phyloP scores from a whole-genome alignment of 35 echinoderm and acorn worm genomes.

The Ptychodera flava region DNA sequence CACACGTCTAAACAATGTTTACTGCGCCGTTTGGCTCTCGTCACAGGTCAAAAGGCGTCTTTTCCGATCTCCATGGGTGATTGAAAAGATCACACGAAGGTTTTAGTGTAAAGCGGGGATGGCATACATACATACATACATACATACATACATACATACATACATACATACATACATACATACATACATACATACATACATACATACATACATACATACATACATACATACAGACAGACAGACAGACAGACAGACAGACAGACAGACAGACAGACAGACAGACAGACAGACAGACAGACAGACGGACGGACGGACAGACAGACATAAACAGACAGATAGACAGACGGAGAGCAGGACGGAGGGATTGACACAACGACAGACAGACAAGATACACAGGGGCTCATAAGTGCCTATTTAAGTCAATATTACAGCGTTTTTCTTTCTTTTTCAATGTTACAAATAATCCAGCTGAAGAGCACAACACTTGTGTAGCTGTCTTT shows the following conservation, averaged over 20 bases:
- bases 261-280: background rate
- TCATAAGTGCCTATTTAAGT: too few relatives aligned
- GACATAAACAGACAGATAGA: background rate
- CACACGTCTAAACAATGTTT: too few relatives aligned
- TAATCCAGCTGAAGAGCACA: too few relatives aligned
- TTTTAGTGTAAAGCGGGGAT: too few relatives aligned
- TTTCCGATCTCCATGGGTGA: too few relatives aligned
- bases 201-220: slow-evolving; percentile 2
- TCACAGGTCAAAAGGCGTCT: too few relatives aligned
- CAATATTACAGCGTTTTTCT: too few relatives aligned
- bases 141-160: slow-evolving; percentile 2
- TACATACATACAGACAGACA: background rate
- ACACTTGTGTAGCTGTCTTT: too few relatives aligned
- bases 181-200: slow-evolving; percentile 2
- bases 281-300: background rate
- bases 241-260: background rate
- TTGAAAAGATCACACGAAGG: too few relatives aligned
- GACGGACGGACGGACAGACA: background rate
- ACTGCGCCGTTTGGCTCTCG: too few relatives aligned
- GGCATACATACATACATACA: slow-evolving; percentile 1
- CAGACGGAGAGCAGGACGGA: background rate
- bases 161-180: background rate
- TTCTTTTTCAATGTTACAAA: too few relatives aligned
- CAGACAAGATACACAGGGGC: too few relatives aligned
- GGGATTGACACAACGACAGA: background rate